phyloP scores from a whole-genome alignment of 2,113 vertebrate species.

The Athene cunicularia region DNA sequence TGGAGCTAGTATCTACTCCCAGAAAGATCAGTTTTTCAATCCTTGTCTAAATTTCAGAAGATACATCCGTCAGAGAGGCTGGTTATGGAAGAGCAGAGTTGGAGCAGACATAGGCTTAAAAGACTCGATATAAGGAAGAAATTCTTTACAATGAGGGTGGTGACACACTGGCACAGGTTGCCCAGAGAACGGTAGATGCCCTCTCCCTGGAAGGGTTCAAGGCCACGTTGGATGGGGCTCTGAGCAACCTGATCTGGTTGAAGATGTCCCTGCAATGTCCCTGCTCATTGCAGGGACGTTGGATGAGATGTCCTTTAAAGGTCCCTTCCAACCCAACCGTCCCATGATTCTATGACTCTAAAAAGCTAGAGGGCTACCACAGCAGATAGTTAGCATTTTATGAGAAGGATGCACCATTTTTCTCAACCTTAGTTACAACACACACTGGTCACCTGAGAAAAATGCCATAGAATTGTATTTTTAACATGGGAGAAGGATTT shows the following conservation, averaged over 20 bases:
- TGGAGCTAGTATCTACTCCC: background rate
- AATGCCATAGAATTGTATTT: background rate
- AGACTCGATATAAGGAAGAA: background rate
- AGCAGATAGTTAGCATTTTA: background rate
- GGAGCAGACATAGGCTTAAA: background rate
- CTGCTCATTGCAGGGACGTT: accelerated
- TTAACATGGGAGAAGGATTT: background rate
- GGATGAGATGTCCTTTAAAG: background rate
- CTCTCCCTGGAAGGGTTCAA: background rate
- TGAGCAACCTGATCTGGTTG: background rate
- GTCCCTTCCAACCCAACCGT: background rate
- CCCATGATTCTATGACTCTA: background rate
- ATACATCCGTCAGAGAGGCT: background rate
- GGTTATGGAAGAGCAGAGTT: background rate
- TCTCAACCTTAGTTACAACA: background rate
- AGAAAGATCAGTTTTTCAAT: background rate
- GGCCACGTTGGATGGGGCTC: accelerated
- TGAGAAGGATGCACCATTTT: background rate
- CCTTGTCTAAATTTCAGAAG: background rate
- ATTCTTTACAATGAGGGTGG: accelerated
- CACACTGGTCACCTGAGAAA: accelerated
- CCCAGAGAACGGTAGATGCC: background rate
- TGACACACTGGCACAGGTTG: background rate
- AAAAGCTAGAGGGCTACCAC: background rate
- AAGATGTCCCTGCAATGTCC: background rate